Evolutionary conservation across 2,797 vertebrate genomes (phyloP).

Genomic region (Pseudomugil gertrudae): DNA sequence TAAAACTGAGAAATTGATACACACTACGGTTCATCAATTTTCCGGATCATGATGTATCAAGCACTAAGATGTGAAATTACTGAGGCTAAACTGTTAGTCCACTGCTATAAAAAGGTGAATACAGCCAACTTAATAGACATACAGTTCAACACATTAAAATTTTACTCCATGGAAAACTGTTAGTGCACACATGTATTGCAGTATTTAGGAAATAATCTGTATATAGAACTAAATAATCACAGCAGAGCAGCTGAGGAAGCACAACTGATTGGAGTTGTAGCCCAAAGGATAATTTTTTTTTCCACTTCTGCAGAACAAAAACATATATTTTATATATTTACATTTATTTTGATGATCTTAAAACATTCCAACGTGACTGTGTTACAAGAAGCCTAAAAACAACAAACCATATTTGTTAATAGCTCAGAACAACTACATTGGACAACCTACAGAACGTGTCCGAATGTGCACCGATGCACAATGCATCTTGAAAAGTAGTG

Average conservation of each 20-base stretch:
- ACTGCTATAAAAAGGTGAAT: background rate
- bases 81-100: conserved; percentile 1
- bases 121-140: too few relatives aligned
- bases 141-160: background rate
- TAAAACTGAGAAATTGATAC: conserved; percentile 45
- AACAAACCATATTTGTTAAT: too few relatives aligned
- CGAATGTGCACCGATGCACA: too few relatives aligned
- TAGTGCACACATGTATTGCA: too few relatives aligned
- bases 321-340: too few relatives aligned
- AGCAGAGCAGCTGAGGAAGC: background rate
- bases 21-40: conserved; percentile 10
- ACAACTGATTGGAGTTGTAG: background rate
- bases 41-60: conserved; percentile 22
- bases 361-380: background rate
- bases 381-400: too few relatives aligned
- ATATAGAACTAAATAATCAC: background rate
- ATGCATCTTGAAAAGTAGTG: too few relatives aligned
- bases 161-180: too few relatives aligned
- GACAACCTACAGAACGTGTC: too few relatives aligned
- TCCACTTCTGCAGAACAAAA: background rate
- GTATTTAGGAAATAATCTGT: too few relatives aligned
- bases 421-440: too few relatives aligned
- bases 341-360: background rate
- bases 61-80: conserved; percentile 12
- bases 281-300: background rate